A percentile compares a stretch with the other conserved stretches of the same genome.
Conservation (phyloP, 1,140 invertebrate genomes). For the Drosophila bocki region DNA sequence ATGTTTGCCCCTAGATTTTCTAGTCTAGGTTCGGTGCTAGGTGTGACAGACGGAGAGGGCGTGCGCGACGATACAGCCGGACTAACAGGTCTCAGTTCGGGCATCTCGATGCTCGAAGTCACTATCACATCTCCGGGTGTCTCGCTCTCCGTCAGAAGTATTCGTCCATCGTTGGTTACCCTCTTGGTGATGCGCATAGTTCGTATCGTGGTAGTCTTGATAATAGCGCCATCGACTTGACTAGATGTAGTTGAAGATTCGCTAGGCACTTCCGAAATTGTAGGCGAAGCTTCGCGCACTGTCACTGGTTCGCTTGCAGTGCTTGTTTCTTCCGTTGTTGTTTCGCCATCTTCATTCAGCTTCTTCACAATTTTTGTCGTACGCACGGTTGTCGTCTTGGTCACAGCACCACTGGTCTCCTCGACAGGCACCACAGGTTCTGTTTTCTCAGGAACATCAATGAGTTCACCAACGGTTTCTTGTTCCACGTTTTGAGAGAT, state of each 20-base stretch:
- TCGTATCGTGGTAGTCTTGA: constrained; percentile 82
- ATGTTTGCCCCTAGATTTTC: constrained; percentile 53
- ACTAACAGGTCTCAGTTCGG: constrained; percentile 69
- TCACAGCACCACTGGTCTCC: constrained; percentile 61
- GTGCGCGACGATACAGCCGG: constrained; percentile 49
- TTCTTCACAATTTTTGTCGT: constrained; percentile 76
- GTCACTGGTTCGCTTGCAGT: constrained; percentile 66
- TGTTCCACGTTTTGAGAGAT: constrained; percentile 71
- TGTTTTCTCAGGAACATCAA: constrained; percentile 2
- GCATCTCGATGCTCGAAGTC: constrained; percentile 81
- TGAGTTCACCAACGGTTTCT: constrained; percentile 20
- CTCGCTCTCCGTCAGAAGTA: constrained; percentile 75
- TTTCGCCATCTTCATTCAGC: constrained; percentile 69
- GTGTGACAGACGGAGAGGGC: constrained; percentile 46
- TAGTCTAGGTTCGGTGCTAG: constrained; percentile 47
- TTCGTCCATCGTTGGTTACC: constrained; percentile 78
- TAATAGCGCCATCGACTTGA: constrained; percentile 80
- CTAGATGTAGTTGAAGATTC: constrained; percentile 79
- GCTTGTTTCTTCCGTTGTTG: constrained; percentile 67
- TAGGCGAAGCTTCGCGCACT: constrained; percentile 63
- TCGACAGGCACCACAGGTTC: constrained; percentile 22
- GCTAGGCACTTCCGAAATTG: constrained; percentile 69
- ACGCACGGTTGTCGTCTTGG: constrained; percentile 80
- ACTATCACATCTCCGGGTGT: constrained; percentile 73
- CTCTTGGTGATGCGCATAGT: constrained; percentile 81